A percentile compares a stretch with the other conserved stretches of the same genome.
Evolutionary conservation across 2,888 invertebrate species (phyloP).

Genomic region (Aspidiotus rigidus): DNA sequence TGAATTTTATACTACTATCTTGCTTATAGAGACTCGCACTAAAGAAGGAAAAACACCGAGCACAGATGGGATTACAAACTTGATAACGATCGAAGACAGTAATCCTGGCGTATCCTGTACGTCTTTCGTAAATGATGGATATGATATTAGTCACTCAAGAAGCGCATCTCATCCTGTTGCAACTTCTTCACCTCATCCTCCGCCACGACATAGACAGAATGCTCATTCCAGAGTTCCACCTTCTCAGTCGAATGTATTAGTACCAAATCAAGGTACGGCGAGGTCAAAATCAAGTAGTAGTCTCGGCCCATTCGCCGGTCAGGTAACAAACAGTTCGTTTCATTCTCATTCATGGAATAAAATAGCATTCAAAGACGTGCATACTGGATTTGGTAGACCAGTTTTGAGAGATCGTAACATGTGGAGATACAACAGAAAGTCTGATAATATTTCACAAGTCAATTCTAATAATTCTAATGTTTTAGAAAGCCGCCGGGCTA

Average conservation of each 20-base stretch:
- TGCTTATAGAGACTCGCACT: background rate
- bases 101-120: background rate
- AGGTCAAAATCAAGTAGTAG: slow-evolving; percentile 44
- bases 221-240: slow-evolving; percentile 41
- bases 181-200: slow-evolving; percentile 26
- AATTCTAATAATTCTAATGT: background rate
- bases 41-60: background rate
- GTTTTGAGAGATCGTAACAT: slow-evolving; percentile 58
- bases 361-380: slow-evolving; percentile 60
- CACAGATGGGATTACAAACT: background rate
- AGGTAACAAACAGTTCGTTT: slow-evolving; percentile 7
- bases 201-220: slow-evolving; percentile 20
- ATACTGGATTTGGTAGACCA: slow-evolving; percentile 58
- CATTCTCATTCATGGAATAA: slow-evolving; percentile 43
- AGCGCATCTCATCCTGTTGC: background rate
- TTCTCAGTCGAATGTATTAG: slow-evolving; percentile 70
- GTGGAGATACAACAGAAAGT: slow-evolving; percentile 50
- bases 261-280: slow-evolving; percentile 58
- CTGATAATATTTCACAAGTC: background rate
- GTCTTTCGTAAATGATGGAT: background rate
- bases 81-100: background rate
- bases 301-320: background rate
- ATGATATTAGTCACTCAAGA: background rate
- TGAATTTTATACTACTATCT: no score
- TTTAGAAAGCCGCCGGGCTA: background rate